phyloP scores from a whole-genome alignment of 2,113 vertebrate genomes.

The Cepphus grylle region DNA sequence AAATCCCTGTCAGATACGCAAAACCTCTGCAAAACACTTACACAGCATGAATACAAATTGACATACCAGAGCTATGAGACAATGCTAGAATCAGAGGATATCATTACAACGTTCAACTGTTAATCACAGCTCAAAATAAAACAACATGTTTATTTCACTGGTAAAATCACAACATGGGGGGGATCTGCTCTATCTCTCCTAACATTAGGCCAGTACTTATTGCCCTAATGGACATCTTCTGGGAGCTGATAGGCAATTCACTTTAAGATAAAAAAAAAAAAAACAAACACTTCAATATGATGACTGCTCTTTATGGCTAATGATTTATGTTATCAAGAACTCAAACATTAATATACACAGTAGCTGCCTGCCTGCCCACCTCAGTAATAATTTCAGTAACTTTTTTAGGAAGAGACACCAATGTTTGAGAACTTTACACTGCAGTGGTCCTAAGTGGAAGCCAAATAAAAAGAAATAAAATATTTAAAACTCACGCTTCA shows the following conservation, averaged over 20 bases:
- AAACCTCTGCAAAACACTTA: constrained; percentile 54
- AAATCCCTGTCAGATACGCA: constrained; percentile 54
- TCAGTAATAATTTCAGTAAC: background rate
- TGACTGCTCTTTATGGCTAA: background rate
- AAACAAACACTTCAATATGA: background rate
- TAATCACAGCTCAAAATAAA: constrained; percentile 39
- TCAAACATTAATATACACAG: background rate
- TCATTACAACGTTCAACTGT: constrained; percentile 22
- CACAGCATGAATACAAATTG: constrained; percentile 62
- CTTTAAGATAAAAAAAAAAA: background rate
- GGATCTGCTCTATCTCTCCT: background rate
- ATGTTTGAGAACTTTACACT: background rate
- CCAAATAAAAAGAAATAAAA: background rate
- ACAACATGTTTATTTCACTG: background rate
- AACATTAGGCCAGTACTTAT: background rate
- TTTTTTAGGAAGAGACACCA: background rate
- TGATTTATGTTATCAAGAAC: background rate
- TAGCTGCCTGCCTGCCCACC: background rate
- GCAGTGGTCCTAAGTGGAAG: background rate
- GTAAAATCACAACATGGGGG: background rate
- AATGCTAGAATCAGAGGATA: constrained; percentile 57
- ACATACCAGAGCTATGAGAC: constrained; percentile 71
- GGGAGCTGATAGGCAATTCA: background rate
- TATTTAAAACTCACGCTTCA: background rate
- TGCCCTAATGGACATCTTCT: background rate